A percentile compares a stretch with the other conserved stretches of the same genome.
Conservation (phyloP, 2,797 vertebrate genomes). For the Chiloscyllium punctatum region DNA sequence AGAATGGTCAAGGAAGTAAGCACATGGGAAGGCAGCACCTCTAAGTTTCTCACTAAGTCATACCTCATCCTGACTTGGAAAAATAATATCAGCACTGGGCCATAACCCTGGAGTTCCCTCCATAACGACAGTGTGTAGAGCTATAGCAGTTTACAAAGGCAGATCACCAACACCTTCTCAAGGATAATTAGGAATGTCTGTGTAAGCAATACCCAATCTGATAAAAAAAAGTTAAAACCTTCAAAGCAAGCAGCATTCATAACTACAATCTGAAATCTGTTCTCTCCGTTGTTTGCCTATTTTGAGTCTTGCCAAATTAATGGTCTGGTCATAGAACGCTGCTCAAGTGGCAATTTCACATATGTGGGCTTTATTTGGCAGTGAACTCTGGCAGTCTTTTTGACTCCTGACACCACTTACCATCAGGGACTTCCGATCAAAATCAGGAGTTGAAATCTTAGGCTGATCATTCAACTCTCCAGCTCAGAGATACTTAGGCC, state of each 20-base stretch:
- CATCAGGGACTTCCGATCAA: background rate
- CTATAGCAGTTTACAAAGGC: background rate
- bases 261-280: background rate
- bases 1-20: background rate
- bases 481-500: background rate
- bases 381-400: background rate
- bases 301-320: background rate
- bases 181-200: background rate
- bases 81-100: background rate
- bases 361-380: background rate
- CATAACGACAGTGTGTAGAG: background rate
- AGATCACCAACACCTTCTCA: background rate
- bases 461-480: background rate
- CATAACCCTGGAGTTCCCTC: background rate
- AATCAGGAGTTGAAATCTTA: background rate
- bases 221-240: background rate
- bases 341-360: background rate
- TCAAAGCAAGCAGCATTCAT: background rate
- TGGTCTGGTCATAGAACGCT: background rate
- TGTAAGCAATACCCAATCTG: background rate
- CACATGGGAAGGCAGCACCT: background rate
- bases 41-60: background rate
- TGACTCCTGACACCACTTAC: background rate
- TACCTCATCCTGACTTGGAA: too few species aligned
- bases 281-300: background rate